Evolutionary conservation across 2,113 vertebrate genomes (phyloP).

Genomic region (Oreotrochilus melanogaster): DNA sequence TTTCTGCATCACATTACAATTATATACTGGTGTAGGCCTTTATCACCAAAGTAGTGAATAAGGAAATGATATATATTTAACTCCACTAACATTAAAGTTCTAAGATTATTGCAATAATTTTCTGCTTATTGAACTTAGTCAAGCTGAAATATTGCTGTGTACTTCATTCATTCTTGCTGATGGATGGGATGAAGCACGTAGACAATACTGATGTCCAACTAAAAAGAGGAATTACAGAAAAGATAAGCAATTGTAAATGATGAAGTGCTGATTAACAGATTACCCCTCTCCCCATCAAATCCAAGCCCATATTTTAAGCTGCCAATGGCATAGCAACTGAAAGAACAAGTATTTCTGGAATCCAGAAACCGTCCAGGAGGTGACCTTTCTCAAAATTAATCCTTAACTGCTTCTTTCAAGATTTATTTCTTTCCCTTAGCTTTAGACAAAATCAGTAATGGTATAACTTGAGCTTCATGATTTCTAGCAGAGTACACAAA

Average conservation of each 20-base stretch:
- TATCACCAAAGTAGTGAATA: slow-evolving; percentile 30
- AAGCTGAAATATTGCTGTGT: slow-evolving; percentile 58
- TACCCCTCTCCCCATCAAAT: not conserved
- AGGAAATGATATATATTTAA: slow-evolving; percentile 45
- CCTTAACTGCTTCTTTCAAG: not conserved
- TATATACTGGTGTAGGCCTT: not conserved
- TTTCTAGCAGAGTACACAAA: not conserved
- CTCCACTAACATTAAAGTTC: slow-evolving; percentile 44
- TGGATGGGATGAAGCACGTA: not conserved
- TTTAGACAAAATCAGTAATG: not conserved
- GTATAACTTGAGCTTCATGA: not conserved
- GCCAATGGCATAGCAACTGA: slow-evolving; percentile 17
- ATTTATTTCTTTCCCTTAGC: slow-evolving; percentile 33
- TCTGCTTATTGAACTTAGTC: slow-evolving; percentile 48
- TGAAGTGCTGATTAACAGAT: slow-evolving; percentile 62
- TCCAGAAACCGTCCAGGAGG: slow-evolving; percentile 25
- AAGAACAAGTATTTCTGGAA: slow-evolving; percentile 50
- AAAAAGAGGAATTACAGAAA: slow-evolving; percentile 53
- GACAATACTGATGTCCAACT: slow-evolving; percentile 47
- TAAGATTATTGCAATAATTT: slow-evolving; percentile 64
- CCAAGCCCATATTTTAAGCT: slow-evolving; percentile 57
- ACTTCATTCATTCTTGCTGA: slow-evolving; percentile 54
- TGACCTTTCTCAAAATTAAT: slow-evolving; percentile 58
- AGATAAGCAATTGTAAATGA: slow-evolving; percentile 60
- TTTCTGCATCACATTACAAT: not conserved